These are phyloP conservation scores for Lepidurus arcticus DNA, from an alignment of 1,140 invertebrate genomes.

Conservation along the genomic window DNA sequence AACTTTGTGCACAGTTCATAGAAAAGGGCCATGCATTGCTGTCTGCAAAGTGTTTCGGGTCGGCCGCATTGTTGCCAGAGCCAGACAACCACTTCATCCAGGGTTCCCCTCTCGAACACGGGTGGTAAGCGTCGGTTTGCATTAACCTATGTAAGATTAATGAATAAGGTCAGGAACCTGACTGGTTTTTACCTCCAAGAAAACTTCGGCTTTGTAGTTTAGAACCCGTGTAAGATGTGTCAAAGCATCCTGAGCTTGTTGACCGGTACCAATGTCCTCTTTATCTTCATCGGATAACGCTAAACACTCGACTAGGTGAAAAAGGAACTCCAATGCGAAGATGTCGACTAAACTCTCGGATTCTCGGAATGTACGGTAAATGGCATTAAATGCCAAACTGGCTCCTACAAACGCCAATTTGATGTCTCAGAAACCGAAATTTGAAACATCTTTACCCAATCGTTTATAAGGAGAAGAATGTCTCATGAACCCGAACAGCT, in stretches of 20 bases:
- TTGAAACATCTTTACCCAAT: not conserved
- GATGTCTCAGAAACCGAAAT: not conserved
- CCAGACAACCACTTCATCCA: constrained; percentile 23
- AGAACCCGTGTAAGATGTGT: constrained; percentile 26
- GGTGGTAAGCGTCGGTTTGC: constrained; percentile 15
- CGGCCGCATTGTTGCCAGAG: not conserved
- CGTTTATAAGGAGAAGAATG: constrained; percentile 27
- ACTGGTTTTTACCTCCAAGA: not conserved
- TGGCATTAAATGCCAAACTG: constrained; percentile 22
- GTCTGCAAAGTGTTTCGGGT: constrained; percentile 11
- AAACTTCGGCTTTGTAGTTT: not conserved
- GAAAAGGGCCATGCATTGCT: constrained; percentile 21
- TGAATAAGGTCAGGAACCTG: not conserved
- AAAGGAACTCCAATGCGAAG: constrained; percentile 29
- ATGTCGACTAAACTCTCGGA: constrained; percentile 15
- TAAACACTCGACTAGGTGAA: constrained; percentile 25
- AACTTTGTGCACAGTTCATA: not conserved
- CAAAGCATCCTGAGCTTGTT: constrained; percentile 17
- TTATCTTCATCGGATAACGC: constrained; percentile 26
- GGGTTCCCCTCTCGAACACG: constrained; percentile 21
- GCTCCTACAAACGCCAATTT: not conserved
- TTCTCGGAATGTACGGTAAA: constrained; percentile 30
- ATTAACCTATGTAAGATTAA: not conserved
- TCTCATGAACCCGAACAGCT: constrained; percentile 23
- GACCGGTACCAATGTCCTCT: not conserved